Evolutionary conservation across 92 coral and sea anemone genomes (phyloP), one percentile per base, ranked within the genome.

Genomic region (Parazoanthus atlanticus): DNA sequence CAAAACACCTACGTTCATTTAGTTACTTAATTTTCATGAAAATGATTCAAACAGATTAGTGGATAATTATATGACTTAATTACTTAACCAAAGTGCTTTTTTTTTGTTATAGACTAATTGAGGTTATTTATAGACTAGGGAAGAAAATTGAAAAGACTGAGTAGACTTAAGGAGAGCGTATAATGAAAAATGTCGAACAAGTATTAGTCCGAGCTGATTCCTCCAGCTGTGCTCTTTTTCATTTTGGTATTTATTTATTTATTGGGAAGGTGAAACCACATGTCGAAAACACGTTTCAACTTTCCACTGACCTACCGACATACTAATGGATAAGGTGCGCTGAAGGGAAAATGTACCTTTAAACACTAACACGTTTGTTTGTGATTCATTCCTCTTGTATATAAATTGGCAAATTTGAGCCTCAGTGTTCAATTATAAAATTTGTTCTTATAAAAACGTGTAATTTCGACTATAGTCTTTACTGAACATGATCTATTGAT

Each of bases 31-130:
- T 13, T 70, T 84, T 70, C 38, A 43, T 31, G n/a, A 83, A 30
- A 73, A 26, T 12, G 67, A 13, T 41, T 73, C 40, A 84, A 23
- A 84, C 78, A 25, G 49, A 23, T 75, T 36, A 75, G 13, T 75
- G 49, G 79, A 75, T 21, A 12, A 13, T 52, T 73, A 75, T 34
- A 29, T 75, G n/a, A 38, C 40, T 75, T n/a, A n/a, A n/a, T n/a
- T 23, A 75, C 49, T 75, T 16, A 75, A 32, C 79, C 79, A 16
- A 75, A 75, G 79, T 75, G 79, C 49, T 34, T 75, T 75, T 25
- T 75, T 75, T n/a, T n/a, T 74, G 79, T 36, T 75, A 38, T 36
- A 36, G 52, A 75, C 69, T 21, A 61, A 73, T 36, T 13, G 12
- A 36, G 3, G 43, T n/a, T 75, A 73, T 70, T 26, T 78, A 38